Evolutionary conservation across 2,113 vertebrate species (phyloP), one percentile per base, ranked within the genome.

Genomic region (Dendrocopos noguchii): DNA sequence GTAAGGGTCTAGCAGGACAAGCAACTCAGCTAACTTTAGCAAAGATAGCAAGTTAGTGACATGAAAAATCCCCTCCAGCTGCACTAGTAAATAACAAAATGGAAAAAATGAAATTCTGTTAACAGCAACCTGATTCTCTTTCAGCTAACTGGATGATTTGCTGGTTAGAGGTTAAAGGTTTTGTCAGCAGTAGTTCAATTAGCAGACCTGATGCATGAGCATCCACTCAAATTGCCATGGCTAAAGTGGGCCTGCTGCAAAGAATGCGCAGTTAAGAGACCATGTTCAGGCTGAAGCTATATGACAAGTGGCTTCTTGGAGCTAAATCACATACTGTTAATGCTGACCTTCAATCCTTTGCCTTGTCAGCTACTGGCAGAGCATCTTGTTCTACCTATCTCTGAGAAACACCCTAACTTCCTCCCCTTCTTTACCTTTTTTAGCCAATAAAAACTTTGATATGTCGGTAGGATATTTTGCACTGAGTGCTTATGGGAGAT

Each of bases 1-100:
- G 74, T 93, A 90, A 91, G 93, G 93, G 88, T 97, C 88, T 94
- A 50, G 77, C 77, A 86, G 56, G 91, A 72, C 82, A 93, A 66
- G 80, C 77, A 87, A 71, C 68, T 65, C 1, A 1, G 71, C 85
- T 87, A 92, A 88, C 90, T 95, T 96, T 94, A 97, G 86, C 56
- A 93, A 91, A 96, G 91, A 66, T 82, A 94, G 84, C 91, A 61
- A 67, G 15, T 13, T 80, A 95, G 95, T 9, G 14, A 84, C 84
- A 67, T 77, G 97, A 95, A 97, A 94, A 95, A 92, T 42, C 80
- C 52, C 75, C 94, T 95, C 84, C 88, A 77, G 76, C 85, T 96
- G 53, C 84, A 93, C 84, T 83, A 95, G 91, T 93, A 96, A 95
- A 97, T 94, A 94, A 90, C 88, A 88, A 93, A 95, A 95, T 46